Evolutionary conservation across 1,140 invertebrate genomes (phyloP).

Genomic region (Drosophila nannoptera): DNA sequence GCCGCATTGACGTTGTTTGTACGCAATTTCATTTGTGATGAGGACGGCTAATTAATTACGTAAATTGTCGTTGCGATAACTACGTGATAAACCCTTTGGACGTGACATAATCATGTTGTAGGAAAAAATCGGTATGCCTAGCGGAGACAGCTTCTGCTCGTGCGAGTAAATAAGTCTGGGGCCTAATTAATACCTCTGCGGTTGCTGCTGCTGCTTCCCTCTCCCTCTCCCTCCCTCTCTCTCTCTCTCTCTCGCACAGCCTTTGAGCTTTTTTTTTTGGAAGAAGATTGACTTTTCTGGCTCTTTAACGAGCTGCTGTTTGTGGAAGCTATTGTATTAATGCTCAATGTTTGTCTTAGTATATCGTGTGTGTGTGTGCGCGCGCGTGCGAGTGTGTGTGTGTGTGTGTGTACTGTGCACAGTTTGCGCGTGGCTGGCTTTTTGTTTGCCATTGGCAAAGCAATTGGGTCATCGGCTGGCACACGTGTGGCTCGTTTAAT

Average conservation of each 20-base stretch:
- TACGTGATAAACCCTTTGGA: constrained; percentile 15
- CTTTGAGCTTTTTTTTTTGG: neutral
- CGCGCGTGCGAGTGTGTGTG: no score
- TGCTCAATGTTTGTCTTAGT: constrained; percentile 1
- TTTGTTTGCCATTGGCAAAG: constrained; percentile 44
- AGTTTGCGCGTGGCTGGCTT: constrained; percentile 35
- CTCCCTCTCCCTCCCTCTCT: no score
- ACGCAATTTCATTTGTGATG: neutral
- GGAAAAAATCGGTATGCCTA: constrained; percentile 16
- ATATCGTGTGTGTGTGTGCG: no score
- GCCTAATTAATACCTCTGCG: constrained; percentile 33
- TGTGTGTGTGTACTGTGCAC: constrained; percentile 3
- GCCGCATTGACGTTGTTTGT: neutral
- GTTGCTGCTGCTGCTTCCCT: constrained; percentile 3
- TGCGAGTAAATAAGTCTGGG: constrained; percentile 18
- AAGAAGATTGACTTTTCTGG: constrained; percentile 1
- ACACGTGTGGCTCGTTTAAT: constrained; percentile 72
- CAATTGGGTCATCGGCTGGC: constrained; percentile 63
- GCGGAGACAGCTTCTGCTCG: constrained; percentile 8
- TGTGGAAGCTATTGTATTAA: constrained; percentile 13
- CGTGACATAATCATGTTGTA: constrained; percentile 16
- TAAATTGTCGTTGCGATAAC: constrained; percentile 10
- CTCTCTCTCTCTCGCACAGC: no score
- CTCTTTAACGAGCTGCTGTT: constrained; percentile 31
- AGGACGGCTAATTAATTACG: neutral